Percentiles rank a stretch among this genome's conserved stretches.
Evolutionary conservation across 2,113 vertebrate genomes (phyloP).

Genomic region (Pollimyrus isidori): DNA sequence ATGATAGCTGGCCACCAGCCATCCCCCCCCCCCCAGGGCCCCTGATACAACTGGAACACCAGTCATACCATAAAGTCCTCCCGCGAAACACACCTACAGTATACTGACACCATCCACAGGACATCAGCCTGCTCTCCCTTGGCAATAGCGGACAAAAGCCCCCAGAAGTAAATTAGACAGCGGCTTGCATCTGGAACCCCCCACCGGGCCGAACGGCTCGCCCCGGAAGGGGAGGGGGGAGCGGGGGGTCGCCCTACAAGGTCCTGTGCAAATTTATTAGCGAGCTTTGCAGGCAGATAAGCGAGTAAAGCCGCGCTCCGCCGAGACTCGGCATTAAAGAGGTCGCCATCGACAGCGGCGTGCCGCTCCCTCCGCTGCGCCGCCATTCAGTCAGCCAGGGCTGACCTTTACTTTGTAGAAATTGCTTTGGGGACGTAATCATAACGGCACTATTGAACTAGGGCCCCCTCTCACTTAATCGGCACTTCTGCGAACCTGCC

Average conservation of each 20-base stretch:
- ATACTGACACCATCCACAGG: background rate
- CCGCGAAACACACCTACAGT: background rate
- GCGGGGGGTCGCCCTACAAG: background rate
- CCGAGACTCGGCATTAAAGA: slow-evolving; percentile 10
- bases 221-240: background rate
- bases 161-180: background rate
- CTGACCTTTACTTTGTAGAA: slow-evolving; percentile 18
- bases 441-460: slow-evolving; percentile 12
- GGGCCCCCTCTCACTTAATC: background rate
- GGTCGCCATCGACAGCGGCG: slow-evolving; percentile 2
- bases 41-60: background rate
- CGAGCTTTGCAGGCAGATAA: background rate
- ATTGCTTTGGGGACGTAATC: slow-evolving; percentile 18
- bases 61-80: background rate
- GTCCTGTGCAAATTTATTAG: slow-evolving; percentile 22
- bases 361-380: background rate
- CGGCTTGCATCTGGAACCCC: background rate
- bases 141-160: background rate
- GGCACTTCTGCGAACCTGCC: background rate
- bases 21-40: background rate
- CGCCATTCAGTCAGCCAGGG: background rate
- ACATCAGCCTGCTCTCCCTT: background rate
- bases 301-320: background rate
- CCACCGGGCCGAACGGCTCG: background rate
- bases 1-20: background rate